Evolutionary conservation across 2,888 invertebrate species (phyloP).

Genomic region (Drosophila tanythrix): DNA sequence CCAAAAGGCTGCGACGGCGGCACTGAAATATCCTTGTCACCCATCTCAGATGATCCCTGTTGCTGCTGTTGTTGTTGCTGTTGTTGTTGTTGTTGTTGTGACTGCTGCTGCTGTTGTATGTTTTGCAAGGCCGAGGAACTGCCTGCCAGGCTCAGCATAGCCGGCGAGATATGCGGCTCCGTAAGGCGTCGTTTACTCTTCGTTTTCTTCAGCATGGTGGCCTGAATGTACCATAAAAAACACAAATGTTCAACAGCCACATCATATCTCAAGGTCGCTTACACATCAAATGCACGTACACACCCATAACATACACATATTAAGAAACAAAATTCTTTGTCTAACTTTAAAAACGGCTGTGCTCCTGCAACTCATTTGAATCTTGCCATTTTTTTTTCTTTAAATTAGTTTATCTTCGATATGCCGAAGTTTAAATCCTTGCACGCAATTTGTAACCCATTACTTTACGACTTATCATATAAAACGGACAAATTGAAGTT

Average conservation of each 20-base stretch:
- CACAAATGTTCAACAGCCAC: constrained; percentile 70
- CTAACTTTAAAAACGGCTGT: constrained; percentile 10
- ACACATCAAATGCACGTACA: constrained; percentile 31
- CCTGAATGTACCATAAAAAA: constrained; percentile 88
- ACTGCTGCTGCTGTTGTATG: constrained; percentile 57
- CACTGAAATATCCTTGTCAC: constrained; percentile 84
- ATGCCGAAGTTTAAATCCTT: constrained; percentile 10
- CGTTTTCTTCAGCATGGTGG: constrained; percentile 99
- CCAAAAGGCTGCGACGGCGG: constrained; percentile 55
- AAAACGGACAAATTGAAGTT: background rate
- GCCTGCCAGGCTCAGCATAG: constrained; percentile 77
- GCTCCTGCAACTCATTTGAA: background rate
- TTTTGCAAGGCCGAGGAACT: constrained; percentile 70
- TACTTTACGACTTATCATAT: background rate
- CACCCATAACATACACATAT: constrained; percentile 31
- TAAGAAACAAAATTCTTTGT: constrained; percentile 24
- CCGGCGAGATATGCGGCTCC: constrained; percentile 90
- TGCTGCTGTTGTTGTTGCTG: constrained; percentile 55
- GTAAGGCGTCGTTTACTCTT: constrained; percentile 98
- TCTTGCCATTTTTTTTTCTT: constrained; percentile 6
- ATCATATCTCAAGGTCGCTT: constrained; percentile 45
- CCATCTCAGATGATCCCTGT: constrained; percentile 86
- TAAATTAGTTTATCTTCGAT: constrained; percentile 22
- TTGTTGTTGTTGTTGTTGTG: constrained; percentile 37
- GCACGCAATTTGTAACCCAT: background rate